Conservation (phyloP, 2,797 vertebrate genomes). For the Anabacerthia variegaticeps region DNA sequence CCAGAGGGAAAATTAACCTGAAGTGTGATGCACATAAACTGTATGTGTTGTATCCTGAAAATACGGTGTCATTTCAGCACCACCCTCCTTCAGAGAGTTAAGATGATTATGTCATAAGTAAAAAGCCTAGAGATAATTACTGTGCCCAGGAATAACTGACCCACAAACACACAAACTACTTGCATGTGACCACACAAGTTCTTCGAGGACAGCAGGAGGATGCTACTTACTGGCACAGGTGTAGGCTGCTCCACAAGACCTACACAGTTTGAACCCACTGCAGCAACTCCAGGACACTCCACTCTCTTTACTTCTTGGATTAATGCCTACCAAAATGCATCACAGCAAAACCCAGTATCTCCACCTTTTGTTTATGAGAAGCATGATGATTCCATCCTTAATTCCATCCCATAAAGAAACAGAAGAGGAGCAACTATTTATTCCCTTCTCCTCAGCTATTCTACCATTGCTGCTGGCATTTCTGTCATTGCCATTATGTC, state of each 20-base stretch:
- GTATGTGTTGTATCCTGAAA: background rate
- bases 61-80: background rate
- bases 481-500: background rate
- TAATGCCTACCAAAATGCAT: background rate
- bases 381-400: background rate
- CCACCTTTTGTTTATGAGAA: background rate
- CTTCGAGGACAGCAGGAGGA: background rate
- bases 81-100: background rate
- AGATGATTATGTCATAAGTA: background rate
- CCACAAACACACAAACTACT: fast-evolving
- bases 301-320: background rate
- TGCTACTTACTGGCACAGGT: background rate
- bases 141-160: background rate
- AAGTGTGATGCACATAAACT: background rate
- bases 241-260: background rate
- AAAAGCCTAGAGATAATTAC: background rate
- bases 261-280: background rate
- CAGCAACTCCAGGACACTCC: background rate
- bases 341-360: background rate
- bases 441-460: background rate
- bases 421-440: background rate
- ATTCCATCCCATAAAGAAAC: background rate
- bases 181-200: background rate
- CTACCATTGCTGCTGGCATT: background rate
- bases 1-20: background rate